Base-by-base conservation (phyloP, 2,797 vertebrate species). In the Coregonus sp. region DNA sequence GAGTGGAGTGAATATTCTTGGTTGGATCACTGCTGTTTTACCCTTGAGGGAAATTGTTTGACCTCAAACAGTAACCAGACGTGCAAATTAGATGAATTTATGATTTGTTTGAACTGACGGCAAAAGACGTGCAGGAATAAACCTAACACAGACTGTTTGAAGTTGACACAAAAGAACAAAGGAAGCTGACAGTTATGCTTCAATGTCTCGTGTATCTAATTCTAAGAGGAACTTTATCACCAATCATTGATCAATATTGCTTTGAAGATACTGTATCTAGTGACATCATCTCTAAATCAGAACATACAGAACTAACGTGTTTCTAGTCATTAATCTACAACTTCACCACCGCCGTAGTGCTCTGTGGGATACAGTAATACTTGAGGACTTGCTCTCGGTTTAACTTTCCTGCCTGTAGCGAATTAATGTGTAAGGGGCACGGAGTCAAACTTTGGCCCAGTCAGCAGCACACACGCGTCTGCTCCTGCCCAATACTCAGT, bases 361-460 rank as follows among this genome's bases (percentile, higher is more conserved):
- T 67, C 76, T 89, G 90, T 29, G 89, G 91, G 91, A 88, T 91
- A 90, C 89, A 91, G 84, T 90, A 90, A 89, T 81, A 84, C 84
- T 88, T 89, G 87, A 88, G 82, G 79, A 84, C 82, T 87, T 89
- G 86, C 86, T 85, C 88, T 89, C 54, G 83, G 86, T 91, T 89
- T 88, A 90, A 89, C 86, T 87, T 81, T 90, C 40, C 40, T 47
- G 40, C 40, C 40, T 47, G 40, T 47, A 11, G 40, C 40, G 40
- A 47, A 47, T 47, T 47, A 47, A 47, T 75, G 83, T 81, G 84
- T 80, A 88, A 75, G 85, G 84, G 84, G 80, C 82, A 86, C 84
- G 78, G n/a, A 59, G 59, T 63, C 59, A 63, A 88, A 91, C 88
- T 91, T 91, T 73, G 87, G 85, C 90, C 74, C 75, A 89, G 91